Conservation (phyloP, 2,797 vertebrate genomes). For the Lacerta bilineata region DNA sequence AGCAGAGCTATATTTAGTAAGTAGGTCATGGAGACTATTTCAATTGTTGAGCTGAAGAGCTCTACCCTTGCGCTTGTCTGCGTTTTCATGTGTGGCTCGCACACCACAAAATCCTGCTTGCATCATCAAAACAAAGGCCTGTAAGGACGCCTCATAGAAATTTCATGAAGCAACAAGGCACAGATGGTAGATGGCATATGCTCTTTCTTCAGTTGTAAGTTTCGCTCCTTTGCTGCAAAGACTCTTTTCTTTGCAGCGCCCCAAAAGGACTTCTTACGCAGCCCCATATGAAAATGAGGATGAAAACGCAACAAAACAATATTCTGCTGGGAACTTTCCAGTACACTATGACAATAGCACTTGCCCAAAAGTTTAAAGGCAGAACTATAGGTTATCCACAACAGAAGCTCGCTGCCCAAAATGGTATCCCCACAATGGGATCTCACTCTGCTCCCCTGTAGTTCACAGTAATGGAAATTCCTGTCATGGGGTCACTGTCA, state of each 20-base stretch:
- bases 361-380: not conserved
- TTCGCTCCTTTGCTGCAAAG: conserved; percentile 53
- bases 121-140: conserved; percentile 65
- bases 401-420: not conserved
- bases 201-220: conserved; percentile 38
- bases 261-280: conserved; percentile 41
- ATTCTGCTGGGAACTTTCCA: not conserved
- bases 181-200: conserved; percentile 63
- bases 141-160: conserved; percentile 44
- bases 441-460: not conserved
- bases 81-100: conserved; percentile 43
- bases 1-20: conserved; percentile 55
- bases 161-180: conserved; percentile 64
- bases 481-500: not conserved
- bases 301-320: conserved; percentile 10
- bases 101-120: conserved; percentile 61
- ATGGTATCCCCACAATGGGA: not conserved
- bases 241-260: conserved; percentile 39
- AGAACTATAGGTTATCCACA: not conserved
- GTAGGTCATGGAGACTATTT: conserved; percentile 44
- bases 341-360: not conserved
- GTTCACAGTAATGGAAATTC: not conserved
- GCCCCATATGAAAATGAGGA: conserved; percentile 16
- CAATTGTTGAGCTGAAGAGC: conserved; percentile 32
- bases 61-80: conserved; percentile 50